Base-by-base conservation (phyloP, 2,797 vertebrate genomes). In the Ibycter americanus region DNA sequence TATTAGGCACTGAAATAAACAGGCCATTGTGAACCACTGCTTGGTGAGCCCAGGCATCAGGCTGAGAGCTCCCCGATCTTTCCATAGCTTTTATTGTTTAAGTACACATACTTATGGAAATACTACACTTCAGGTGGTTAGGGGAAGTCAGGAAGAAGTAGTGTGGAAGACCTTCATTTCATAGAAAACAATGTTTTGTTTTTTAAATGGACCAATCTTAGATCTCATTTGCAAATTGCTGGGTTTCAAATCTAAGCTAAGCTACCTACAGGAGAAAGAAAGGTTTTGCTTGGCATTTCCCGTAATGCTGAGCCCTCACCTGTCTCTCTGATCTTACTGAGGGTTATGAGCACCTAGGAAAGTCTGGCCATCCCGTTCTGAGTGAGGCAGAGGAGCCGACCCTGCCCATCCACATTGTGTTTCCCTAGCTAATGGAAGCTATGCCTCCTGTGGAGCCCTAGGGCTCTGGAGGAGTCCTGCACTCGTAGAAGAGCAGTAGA, bases 71-170 rank as follows among this genome's bases (percentile, higher is more conserved):
- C 38, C 71, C 42, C 40, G 26, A 42, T 80, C 94, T 87, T 73
- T 74, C 94, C 85, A 9, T 71, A 83, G 51, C 82, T 91, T 66
- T 85, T 94, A 86, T 77, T 96, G 83, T 32, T 81, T 29, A 51
- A 47, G 23, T 79, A 83, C 56, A 26, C 14, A 15, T 68, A 46
- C 21, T 83, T 49, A 78, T 23, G 89, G 77, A 91, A 86, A 88
- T 70, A 72, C 14, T 86, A 21, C 54, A n/a, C 56, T 89, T 74
- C 19, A 26, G 36, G 38, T 32, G 49, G 63, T 52, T 81, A 40
- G 22, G 38, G 47, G 31, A 81, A 44, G 46, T 65, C 66, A 58
- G 38, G 65, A 81, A 52, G 20, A 59, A 79, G 38, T 8, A 42
- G 36, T 15, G 15, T 62, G 52, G 70, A 46, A 89, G 52, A 77